Conservation (phyloP, 2,888 invertebrate species). For the Tricholauxania praeusta region DNA sequence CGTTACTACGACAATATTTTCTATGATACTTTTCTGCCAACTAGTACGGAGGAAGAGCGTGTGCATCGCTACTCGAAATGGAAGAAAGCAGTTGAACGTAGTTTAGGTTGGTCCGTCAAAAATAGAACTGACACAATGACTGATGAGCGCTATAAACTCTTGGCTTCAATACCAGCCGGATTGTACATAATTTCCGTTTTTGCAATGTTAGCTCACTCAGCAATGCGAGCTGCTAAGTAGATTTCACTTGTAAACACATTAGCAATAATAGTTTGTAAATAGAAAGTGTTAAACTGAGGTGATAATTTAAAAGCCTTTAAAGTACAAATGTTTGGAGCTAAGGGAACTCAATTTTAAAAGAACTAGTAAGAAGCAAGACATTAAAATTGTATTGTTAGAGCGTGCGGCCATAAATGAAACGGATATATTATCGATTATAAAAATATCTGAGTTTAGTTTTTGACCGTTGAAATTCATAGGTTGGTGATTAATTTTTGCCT, state of each 20-base stretch:
- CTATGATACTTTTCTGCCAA: conserved; percentile 84
- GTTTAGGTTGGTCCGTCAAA: conserved; percentile 87
- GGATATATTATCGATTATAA: no score
- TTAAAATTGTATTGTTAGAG: no score
- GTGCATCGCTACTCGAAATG: conserved; percentile 88
- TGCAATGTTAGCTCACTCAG: conserved; percentile 69
- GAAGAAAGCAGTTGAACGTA: conserved; percentile 95
- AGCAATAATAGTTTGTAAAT: background rate
- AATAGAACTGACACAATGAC: conserved; percentile 83
- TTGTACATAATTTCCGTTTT: conserved; percentile 82
- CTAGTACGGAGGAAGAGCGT: conserved; percentile 84
- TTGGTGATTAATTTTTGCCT: no score
- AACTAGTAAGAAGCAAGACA: no score
- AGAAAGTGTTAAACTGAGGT: background rate
- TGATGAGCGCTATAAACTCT: conserved; percentile 82
- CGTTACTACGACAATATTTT: conserved; percentile 68
- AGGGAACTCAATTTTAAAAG: no score
- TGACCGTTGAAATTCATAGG: no score
- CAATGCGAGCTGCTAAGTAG: conserved; percentile 25
- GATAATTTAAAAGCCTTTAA: no score
- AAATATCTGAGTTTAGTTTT: no score
- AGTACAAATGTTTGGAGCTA: no score
- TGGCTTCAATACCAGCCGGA: conserved; percentile 84
- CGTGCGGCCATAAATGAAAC: no score
- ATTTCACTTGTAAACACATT: background rate